Percentiles rank a stretch among this genome's conserved stretches.
Conservation (phyloP, 2,113 vertebrate genomes). For the Pogonocichla stellata region DNA sequence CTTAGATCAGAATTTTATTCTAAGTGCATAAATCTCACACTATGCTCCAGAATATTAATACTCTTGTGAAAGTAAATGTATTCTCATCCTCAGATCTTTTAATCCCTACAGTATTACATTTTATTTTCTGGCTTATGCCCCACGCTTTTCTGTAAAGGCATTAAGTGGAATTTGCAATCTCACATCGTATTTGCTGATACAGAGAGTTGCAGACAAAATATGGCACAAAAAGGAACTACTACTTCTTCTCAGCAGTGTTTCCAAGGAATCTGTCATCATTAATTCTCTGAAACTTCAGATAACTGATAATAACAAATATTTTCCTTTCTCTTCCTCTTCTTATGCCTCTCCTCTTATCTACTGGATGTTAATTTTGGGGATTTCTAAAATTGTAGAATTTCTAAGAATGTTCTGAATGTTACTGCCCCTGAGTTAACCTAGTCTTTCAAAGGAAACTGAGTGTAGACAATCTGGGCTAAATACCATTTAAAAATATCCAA, state of each 20-base stretch:
- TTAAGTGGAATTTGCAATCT: neutral
- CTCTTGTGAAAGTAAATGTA: neutral
- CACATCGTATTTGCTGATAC: neutral
- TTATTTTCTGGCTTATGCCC: neutral
- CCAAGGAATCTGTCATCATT: neutral
- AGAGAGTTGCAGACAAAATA: neutral
- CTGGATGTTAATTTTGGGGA: neutral
- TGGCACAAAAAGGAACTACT: neutral
- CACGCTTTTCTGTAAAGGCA: neutral
- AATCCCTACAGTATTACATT: neutral
- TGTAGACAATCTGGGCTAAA: neutral
- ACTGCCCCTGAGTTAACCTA: neutral
- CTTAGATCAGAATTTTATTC: neutral
- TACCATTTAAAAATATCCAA: neutral
- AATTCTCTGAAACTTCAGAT: neutral
- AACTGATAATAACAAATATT: neutral
- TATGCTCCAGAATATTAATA: neutral
- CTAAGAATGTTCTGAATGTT: neutral
- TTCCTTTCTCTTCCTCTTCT: neutral
- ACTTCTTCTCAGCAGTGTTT: neutral
- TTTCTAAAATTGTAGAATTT: neutral
- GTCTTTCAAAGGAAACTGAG: neutral
- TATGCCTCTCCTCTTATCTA: neutral
- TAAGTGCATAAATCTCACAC: neutral
- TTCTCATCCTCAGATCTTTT: neutral